Evolutionary conservation across 2,113 vertebrate species (phyloP).

Genomic region (Nesoenas mayeri): DNA sequence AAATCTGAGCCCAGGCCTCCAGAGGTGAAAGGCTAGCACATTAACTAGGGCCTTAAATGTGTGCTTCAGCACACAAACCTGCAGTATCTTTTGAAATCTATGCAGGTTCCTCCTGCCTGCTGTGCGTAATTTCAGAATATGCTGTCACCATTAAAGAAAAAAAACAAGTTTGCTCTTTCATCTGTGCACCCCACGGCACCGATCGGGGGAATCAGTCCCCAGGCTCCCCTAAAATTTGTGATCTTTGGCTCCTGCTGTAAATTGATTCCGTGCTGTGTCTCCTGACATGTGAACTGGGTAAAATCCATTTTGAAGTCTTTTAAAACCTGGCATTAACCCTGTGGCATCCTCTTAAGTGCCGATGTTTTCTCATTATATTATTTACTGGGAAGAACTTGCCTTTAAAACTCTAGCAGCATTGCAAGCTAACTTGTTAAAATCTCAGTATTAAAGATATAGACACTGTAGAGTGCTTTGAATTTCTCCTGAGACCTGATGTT

Average conservation of each 20-base stretch:
- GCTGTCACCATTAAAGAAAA: slow-evolving; percentile 72
- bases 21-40: slow-evolving; percentile 69
- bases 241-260: slow-evolving; percentile 80
- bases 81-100: slow-evolving; percentile 79
- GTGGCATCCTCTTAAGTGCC: slow-evolving; percentile 56
- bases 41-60: slow-evolving; percentile 68
- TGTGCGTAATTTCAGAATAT: slow-evolving; percentile 75
- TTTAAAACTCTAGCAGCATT: slow-evolving; percentile 36
- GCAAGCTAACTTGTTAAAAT: slow-evolving; percentile 45
- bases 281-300: slow-evolving; percentile 63
- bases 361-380: slow-evolving; percentile 45
- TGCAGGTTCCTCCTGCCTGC: slow-evolving; percentile 76
- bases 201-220: slow-evolving; percentile 72
- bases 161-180: slow-evolving; percentile 70
- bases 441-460: slow-evolving; percentile 8
- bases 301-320: slow-evolving; percentile 61
- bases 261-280: slow-evolving; percentile 75
- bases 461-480: background rate
- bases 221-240: slow-evolving; percentile 79
- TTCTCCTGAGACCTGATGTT: slow-evolving; percentile 37
- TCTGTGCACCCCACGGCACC: slow-evolving; percentile 67
- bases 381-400: slow-evolving; percentile 48
- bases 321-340: slow-evolving; percentile 70
- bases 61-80: slow-evolving; percentile 72
- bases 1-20: slow-evolving; percentile 54